Conservation (phyloP, 2,113 vertebrate species). For the Nothoprocta perdicaria region DNA sequence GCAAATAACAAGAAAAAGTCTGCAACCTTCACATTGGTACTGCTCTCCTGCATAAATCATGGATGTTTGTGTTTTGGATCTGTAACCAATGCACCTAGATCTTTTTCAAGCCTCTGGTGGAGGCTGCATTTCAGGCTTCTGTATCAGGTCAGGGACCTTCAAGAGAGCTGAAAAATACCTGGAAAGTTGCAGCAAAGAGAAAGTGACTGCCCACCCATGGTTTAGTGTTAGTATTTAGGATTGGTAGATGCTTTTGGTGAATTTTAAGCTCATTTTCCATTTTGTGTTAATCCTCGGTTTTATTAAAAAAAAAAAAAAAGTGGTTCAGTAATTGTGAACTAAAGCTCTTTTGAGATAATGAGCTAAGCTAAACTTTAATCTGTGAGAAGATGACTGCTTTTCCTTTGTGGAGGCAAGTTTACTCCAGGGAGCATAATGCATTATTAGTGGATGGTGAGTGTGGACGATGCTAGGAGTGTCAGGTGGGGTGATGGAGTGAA, state of each 20-base stretch:
- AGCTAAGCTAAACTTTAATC: background rate
- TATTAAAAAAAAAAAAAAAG: background rate
- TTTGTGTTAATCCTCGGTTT: background rate
- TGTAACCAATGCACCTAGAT: background rate
- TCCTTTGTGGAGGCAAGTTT: background rate
- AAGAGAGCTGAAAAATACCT: background rate
- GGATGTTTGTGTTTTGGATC: background rate
- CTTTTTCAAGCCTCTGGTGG: constrained; percentile 6
- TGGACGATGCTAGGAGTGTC: background rate
- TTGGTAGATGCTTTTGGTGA: background rate
- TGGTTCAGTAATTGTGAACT: background rate
- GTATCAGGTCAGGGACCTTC: background rate
- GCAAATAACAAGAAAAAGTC: constrained; percentile 19
- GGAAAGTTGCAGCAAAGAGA: background rate
- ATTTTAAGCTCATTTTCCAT: background rate
- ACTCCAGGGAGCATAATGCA: background rate
- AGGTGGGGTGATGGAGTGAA: background rate
- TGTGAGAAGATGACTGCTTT: background rate
- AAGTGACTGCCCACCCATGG: background rate
- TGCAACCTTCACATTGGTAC: constrained; percentile 6
- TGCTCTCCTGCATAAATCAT: constrained; percentile 13
- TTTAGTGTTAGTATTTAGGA: constrained; percentile 4
- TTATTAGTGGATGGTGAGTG: background rate
- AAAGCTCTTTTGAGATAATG: background rate
- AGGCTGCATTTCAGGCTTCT: background rate